These are phyloP conservation scores for Xestia rhomboidea DNA, from an alignment of 2,888 invertebrate species.

Conservation along the genomic window DNA sequence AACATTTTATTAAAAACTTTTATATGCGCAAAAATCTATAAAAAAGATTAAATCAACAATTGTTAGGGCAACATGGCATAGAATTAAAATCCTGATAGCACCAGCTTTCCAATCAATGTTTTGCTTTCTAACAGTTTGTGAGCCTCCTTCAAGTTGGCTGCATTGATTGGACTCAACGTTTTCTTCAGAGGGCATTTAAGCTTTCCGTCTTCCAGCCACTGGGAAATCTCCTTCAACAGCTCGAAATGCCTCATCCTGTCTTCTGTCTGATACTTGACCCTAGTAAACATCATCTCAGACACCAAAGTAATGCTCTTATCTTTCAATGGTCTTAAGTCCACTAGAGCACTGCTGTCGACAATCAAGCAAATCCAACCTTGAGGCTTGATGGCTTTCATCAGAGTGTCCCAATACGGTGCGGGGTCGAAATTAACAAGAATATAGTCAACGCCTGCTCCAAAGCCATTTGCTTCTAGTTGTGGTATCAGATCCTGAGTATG, in stretches of 20 bases:
- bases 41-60: neutral
- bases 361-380: constrained; percentile 85
- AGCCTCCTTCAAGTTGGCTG: constrained; percentile 82
- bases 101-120: constrained; percentile 83
- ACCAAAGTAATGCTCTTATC: constrained; percentile 85
- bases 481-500: constrained; percentile 79
- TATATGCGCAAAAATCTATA: neutral
- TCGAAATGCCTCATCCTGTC: constrained; percentile 81
- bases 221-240: constrained; percentile 78
- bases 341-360: constrained; percentile 82
- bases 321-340: constrained; percentile 81
- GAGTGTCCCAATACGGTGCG: constrained; percentile 84
- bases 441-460: constrained; percentile 81
- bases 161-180: constrained; percentile 83
- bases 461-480: constrained; percentile 80
- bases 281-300: constrained; percentile 84
- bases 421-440: constrained; percentile 86
- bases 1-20: neutral
- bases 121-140: constrained; percentile 81
- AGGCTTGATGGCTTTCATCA: constrained; percentile 83
- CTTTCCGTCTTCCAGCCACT: constrained; percentile 79
- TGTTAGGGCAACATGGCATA: neutral
- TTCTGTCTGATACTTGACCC: constrained; percentile 83
- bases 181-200: constrained; percentile 80
- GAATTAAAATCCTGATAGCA: constrained; percentile 78